Percentiles rank a stretch among this genome's conserved stretches.
These are phyloP conservation scores for Gymnocephalus cernua DNA, from an alignment of 2,113 vertebrate species.

Conservation along the genomic window DNA sequence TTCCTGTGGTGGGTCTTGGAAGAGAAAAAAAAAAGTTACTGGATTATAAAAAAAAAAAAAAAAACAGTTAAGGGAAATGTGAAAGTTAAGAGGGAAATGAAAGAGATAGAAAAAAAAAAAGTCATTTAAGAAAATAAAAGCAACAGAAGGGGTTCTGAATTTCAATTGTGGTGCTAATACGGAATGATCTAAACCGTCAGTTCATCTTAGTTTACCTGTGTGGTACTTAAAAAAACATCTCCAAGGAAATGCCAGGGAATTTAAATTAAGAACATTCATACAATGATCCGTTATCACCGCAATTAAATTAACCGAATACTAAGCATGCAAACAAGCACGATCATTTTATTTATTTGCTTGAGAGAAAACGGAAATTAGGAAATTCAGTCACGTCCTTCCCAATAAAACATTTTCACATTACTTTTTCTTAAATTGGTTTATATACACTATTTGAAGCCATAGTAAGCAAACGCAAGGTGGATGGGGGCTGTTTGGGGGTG, in stretches of 20 bases:
- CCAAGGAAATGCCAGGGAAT: neutral
- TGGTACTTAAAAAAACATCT: neutral
- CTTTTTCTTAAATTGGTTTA: constrained; percentile 53
- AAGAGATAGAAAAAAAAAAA: constrained; percentile 7
- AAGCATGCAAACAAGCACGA: neutral
- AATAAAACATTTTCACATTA: constrained; percentile 24
- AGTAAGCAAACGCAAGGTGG: neutral
- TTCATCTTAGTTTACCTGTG: neutral
- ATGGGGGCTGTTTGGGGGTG: neutral
- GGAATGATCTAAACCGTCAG: neutral
- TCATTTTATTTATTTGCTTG: neutral
- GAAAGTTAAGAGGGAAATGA: constrained; percentile 42
- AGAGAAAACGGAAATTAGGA: neutral
- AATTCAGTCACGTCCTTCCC: constrained; percentile 6
- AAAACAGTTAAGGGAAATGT: constrained; percentile 20
- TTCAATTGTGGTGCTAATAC: constrained; percentile 8
- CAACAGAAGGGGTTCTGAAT: constrained; percentile 34
- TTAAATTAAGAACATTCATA: neutral
- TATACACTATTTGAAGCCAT: constrained; percentile 29
- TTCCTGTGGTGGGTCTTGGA: constrained; percentile 69
- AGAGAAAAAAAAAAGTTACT: constrained; percentile 28
- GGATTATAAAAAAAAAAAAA: constrained; percentile 37
- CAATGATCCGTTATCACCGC: neutral
- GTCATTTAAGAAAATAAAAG: constrained; percentile 32
- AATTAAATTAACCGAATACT: neutral